Conservation (phyloP, 1,140 invertebrate genomes). For the Drosophila eugracilis region DNA sequence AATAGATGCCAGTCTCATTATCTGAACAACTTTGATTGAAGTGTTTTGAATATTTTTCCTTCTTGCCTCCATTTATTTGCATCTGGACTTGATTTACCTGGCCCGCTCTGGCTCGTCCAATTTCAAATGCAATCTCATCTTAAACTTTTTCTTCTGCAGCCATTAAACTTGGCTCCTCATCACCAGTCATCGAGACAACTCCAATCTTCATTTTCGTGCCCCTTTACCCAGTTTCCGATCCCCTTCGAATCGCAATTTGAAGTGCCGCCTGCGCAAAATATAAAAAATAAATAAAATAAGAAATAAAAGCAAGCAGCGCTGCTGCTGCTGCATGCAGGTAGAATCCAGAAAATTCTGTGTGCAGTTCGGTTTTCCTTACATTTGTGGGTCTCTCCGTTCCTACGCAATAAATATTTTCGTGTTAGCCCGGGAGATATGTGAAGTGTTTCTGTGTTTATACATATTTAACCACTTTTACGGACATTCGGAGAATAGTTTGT, state of each 20-base stretch:
- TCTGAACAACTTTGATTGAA: conserved; percentile 28
- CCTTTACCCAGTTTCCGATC: conserved; percentile 17
- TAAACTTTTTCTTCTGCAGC: conserved; percentile 42
- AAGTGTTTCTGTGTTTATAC: conserved; percentile 44
- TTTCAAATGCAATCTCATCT: conserved; percentile 51
- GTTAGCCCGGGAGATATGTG: conserved; percentile 6
- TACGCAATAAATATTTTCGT: conserved; percentile 71
- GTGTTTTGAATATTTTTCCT: conserved; percentile 16
- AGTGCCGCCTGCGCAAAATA: conserved; percentile 57
- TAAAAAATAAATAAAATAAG: conserved; percentile 17
- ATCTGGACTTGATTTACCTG: conserved; percentile 22
- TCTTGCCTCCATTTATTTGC: conserved; percentile 6
- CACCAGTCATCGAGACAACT: conserved; percentile 9
- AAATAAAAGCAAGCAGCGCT: conserved; percentile 25
- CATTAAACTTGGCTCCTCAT: conserved; percentile 41
- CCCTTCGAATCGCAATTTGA: conserved; percentile 32
- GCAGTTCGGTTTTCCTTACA: conserved; percentile 33
- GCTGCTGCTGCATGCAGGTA: conserved; percentile 14
- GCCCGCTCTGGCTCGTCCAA: conserved; percentile 6
- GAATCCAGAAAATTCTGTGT: conserved; percentile 36
- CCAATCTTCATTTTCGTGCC: neutral
- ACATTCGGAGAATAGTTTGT: conserved; percentile 16
- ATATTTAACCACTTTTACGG: conserved; percentile 55
- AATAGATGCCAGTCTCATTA: conserved; percentile 42
- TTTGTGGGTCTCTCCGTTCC: conserved; percentile 29